Evolutionary conservation across 2,888 invertebrate genomes (phyloP), one percentile per base, ranked within the genome.

Genomic region (Eutolmus rufibarbis): DNA sequence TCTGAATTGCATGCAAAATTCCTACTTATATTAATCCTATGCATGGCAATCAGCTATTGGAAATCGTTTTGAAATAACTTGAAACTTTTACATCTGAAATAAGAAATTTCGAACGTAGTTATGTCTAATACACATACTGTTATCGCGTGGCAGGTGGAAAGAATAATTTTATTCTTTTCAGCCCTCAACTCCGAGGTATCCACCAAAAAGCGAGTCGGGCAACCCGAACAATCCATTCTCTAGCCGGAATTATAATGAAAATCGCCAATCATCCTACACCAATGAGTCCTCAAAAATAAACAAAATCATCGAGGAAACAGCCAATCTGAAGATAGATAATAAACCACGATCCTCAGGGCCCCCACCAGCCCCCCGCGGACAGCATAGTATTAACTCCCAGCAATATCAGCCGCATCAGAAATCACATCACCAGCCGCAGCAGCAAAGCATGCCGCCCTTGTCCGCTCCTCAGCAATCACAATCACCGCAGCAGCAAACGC

Each of bases 331-430:
- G 90, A 89, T 90, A 87, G 90, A 89, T 57, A 90, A 89, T 79
- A 89, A 89, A 14, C 87, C 89, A 85, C 76, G 90, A 89, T 76
- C 87, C 5, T 37, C 56, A 37, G 76, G 77, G 16, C 40, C 89
- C 40, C 5, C 87, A 89, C 87, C 90, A 40, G 46, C 88, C 28
- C 86, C 89, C 91, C 88, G 88, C 5, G 86, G 66, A 23, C 88
- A 88, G 19, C 88, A 86, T 5, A 87, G 88, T 8, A 74, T 76
- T 16, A 43, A 76, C 74, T 51, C 81, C 0, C 66, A 46, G 56
- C 87, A 87, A 51, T 51, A 74, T 93, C 89, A 93, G 92, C 19
- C 93, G 37, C 89, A 87, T 82, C 89, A 89, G 5, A 89, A 89
- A 92, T 28, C 66, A 66, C 66, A 66, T 66, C 89, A 93, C 93